These are phyloP conservation scores for Elachura formosa DNA, from an alignment of 2,113 vertebrate species.

Conservation along the genomic window DNA sequence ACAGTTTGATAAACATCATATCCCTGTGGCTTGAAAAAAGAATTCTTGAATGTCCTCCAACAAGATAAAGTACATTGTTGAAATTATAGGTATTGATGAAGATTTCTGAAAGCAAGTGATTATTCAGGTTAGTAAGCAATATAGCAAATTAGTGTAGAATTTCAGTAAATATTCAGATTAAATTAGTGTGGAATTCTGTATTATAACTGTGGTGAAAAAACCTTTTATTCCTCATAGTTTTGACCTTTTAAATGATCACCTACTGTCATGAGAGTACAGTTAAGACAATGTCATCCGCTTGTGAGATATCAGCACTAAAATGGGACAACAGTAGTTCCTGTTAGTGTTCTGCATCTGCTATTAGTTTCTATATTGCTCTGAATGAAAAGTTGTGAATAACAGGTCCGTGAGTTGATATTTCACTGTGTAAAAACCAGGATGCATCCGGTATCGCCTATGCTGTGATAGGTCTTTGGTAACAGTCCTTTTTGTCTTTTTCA, in stretches of 20 bases:
- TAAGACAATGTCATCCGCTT: not conserved
- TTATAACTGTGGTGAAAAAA: not conserved
- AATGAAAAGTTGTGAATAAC: not conserved
- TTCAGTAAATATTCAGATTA: not conserved
- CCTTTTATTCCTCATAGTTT: not conserved
- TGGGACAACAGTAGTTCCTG: not conserved
- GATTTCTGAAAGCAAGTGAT: not conserved
- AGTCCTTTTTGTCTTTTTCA: not conserved
- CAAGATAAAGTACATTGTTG: not conserved
- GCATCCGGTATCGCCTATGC: accelerated
- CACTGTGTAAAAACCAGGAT: not conserved
- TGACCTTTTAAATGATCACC: not conserved
- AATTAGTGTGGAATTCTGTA: not conserved
- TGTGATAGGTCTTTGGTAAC: not conserved
- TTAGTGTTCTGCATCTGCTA: not conserved
- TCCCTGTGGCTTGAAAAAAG: not conserved
- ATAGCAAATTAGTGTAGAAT: not conserved
- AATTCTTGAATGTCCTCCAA: not conserved
- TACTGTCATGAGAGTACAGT: not conserved
- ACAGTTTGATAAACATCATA: slow-evolving; percentile 21
- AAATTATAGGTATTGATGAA: not conserved
- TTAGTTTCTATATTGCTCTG: not conserved
- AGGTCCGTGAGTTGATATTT: not conserved
- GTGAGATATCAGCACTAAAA: not conserved
- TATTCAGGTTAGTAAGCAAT: not conserved